These are phyloP conservation scores for Xestia sexstrigata DNA, from an alignment of 2,888 invertebrate species.

Conservation along the genomic window DNA sequence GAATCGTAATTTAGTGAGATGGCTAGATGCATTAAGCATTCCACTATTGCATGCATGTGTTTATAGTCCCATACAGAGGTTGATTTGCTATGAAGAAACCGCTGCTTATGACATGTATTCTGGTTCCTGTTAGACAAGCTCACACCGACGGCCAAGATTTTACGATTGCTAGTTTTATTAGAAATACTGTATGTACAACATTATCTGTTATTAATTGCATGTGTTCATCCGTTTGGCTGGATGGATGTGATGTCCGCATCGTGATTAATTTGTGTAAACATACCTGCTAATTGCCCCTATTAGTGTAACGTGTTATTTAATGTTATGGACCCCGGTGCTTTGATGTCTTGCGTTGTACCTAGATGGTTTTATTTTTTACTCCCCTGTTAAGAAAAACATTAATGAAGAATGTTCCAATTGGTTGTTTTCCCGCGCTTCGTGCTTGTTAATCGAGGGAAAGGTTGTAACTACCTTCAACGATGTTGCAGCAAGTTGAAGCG, in stretches of 20 bases:
- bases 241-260: conserved; percentile 54
- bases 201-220: conserved; percentile 61
- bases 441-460: conserved; percentile 24
- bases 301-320: conserved; percentile 67
- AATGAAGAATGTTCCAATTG: conserved; percentile 52
- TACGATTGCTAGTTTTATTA: conserved; percentile 53
- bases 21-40: background rate
- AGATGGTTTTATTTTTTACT: conserved; percentile 52
- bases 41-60: background rate
- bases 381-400: conserved; percentile 32
- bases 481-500: conserved; percentile 8
- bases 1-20: conserved; percentile 1
- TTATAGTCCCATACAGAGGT: conserved; percentile 18
- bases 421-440: conserved; percentile 44
- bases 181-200: conserved; percentile 48
- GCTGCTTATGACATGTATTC: conserved; percentile 37
- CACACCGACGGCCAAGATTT: conserved; percentile 49
- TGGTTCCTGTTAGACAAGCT: conserved; percentile 47
- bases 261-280: conserved; percentile 69
- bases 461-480: conserved; percentile 17
- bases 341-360: conserved; percentile 65
- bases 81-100: conserved; percentile 15
- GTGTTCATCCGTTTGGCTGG: conserved; percentile 43
- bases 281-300: conserved; percentile 69
- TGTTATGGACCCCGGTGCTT: conserved; percentile 58